Conservation (phyloP, 2,113 vertebrate species). For the Perca fluviatilis region DNA sequence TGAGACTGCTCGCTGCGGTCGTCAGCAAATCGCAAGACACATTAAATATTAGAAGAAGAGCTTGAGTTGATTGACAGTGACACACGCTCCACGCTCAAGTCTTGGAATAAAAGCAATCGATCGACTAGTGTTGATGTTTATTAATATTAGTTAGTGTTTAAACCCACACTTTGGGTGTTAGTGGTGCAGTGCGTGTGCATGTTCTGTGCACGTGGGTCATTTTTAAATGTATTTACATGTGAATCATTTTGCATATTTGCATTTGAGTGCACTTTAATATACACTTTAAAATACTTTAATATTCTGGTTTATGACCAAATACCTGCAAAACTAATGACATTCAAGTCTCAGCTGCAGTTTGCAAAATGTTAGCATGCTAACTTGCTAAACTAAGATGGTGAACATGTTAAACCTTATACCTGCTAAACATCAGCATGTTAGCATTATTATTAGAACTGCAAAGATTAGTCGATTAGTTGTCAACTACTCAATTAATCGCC, state of each 20-base stretch:
- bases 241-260: background rate
- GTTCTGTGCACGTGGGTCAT: background rate
- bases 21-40: background rate
- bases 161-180: background rate
- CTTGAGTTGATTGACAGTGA: background rate
- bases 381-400: background rate
- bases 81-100: background rate
- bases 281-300: no score
- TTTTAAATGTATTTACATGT: background rate
- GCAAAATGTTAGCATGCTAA: background rate
- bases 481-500: no score
- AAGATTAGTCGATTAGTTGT: no score
- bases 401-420: background rate
- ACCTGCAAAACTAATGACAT: background rate
- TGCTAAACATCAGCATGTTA: background rate
- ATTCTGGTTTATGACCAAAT: background rate
- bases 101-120: background rate
- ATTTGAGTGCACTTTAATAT: no score
- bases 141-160: background rate
- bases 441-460: no score
- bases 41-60: background rate
- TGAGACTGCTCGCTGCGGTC: background rate
- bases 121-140: conserved; percentile 6
- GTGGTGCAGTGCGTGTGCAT: background rate
- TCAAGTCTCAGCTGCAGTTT: background rate